These are phyloP conservation scores for Diprion similis DNA, from an alignment of 1,140 invertebrate species.

Conservation along the genomic window DNA sequence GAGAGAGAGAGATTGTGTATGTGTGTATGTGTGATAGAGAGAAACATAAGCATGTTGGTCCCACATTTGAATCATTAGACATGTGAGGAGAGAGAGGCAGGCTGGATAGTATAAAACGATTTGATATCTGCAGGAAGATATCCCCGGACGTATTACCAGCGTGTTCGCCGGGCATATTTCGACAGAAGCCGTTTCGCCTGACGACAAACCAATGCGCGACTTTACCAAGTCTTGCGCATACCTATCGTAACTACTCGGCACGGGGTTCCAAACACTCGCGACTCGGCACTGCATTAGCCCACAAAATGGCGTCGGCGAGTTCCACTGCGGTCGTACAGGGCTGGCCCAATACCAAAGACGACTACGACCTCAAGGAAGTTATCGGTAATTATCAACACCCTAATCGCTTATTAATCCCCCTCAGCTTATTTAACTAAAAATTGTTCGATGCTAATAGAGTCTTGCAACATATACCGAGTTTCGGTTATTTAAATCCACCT, in stretches of 20 bases:
- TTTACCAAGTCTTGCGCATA: background rate
- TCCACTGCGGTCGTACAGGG: slow-evolving; percentile 66
- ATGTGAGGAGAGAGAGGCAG: too few species aligned
- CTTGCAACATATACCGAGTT: too few species aligned
- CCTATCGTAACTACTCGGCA: background rate
- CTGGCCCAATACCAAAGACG: slow-evolving; percentile 93
- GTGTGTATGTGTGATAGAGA: too few species aligned
- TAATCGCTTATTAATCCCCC: background rate
- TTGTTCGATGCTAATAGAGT: too few species aligned
- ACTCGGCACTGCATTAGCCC: slow-evolving; percentile 68
- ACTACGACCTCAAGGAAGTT: slow-evolving; percentile 93
- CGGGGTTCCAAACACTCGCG: slow-evolving; percentile 41
- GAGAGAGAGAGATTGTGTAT: too few species aligned
- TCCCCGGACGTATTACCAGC: slow-evolving; percentile 68
- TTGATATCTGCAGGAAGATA: slow-evolving; percentile 62
- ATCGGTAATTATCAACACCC: slow-evolving; percentile 76
- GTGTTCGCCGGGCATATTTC: slow-evolving; percentile 71
- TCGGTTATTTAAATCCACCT: background rate
- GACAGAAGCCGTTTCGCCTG: slow-evolving; percentile 66
- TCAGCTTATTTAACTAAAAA: too few species aligned
- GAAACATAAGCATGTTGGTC: too few species aligned
- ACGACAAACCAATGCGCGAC: slow-evolving; percentile 25
- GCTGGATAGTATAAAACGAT: too few species aligned
- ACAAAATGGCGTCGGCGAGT: slow-evolving; percentile 75
- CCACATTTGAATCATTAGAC: too few species aligned